Evolutionary conservation across 1,140 invertebrate genomes (phyloP).

Genomic region (Branchinecta lynchi): DNA sequence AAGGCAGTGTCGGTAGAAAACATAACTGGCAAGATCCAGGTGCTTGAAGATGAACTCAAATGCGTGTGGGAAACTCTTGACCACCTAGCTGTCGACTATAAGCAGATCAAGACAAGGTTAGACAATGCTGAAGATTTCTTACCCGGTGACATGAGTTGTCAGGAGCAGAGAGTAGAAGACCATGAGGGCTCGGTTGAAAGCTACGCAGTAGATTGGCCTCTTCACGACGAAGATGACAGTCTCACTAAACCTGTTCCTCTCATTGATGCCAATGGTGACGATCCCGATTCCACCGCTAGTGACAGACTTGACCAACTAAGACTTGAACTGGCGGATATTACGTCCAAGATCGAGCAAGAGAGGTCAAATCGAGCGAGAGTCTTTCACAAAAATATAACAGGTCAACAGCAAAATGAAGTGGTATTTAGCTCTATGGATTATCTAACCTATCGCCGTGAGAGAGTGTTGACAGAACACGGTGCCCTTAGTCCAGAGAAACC

Average conservation of each 20-base stretch:
- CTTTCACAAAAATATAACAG: not conserved
- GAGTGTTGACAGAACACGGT: not conserved
- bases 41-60: slow-evolving; percentile 72
- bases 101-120: slow-evolving; percentile 81
- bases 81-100: slow-evolving; percentile 74
- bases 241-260: not conserved
- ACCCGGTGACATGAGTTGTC: slow-evolving; percentile 26
- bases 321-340: not conserved
- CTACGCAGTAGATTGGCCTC: not conserved
- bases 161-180: slow-evolving; percentile 30
- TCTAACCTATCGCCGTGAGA: not conserved
- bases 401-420: not conserved
- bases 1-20: slow-evolving; percentile 37
- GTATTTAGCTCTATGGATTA: not conserved
- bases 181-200: slow-evolving; percentile 24
- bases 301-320: not conserved
- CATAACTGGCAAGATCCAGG: slow-evolving; percentile 61
- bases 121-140: slow-evolving; percentile 78
- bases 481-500: not conserved
- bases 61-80: slow-evolving; percentile 82
- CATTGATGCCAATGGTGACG: not conserved
- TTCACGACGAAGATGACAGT: not conserved
- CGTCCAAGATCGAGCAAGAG: not conserved
- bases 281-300: too few species aligned
- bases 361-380: not conserved